A percentile compares a stretch with the other conserved stretches of the same genome.
Conservation (phyloP, 2,113 vertebrate species). For the Diphyllodes magnificus region DNA sequence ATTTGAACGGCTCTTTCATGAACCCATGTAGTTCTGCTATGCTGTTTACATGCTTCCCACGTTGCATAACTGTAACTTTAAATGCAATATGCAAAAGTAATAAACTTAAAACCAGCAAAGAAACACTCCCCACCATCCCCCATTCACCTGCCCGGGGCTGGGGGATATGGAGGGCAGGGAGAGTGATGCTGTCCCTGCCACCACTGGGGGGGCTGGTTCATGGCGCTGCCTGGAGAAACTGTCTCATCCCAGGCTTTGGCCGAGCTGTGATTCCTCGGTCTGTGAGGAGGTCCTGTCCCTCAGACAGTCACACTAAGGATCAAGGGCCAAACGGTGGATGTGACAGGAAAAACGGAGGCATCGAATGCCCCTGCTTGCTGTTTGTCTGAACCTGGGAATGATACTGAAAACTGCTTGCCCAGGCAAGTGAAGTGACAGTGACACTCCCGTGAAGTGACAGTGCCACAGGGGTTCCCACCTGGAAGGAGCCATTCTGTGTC, state of each 20-base stretch:
- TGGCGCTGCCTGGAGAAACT: accelerated
- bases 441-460: no score
- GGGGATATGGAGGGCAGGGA: no score
- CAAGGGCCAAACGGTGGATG: accelerated
- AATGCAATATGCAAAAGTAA: not conserved
- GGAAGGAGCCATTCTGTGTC: not conserved
- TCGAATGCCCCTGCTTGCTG: accelerated
- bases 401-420: no score
- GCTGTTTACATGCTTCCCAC: not conserved
- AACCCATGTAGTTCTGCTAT: not conserved
- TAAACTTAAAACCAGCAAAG: not conserved
- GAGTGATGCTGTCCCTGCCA: no score
- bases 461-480: no score
- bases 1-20: not conserved
- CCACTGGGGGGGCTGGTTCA: accelerated
- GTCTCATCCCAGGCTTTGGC: accelerated
- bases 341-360: accelerated
- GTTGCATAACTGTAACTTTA: not conserved
- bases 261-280: accelerated
- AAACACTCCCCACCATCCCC: accelerated
- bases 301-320: accelerated
- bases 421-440: no score
- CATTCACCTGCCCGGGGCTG: accelerated
- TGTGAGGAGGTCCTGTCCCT: not conserved
- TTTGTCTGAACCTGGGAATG: accelerated